These are phyloP conservation scores for Toxotes chatareus DNA, from an alignment of 2,113 vertebrate genomes.

Conservation along the genomic window DNA sequence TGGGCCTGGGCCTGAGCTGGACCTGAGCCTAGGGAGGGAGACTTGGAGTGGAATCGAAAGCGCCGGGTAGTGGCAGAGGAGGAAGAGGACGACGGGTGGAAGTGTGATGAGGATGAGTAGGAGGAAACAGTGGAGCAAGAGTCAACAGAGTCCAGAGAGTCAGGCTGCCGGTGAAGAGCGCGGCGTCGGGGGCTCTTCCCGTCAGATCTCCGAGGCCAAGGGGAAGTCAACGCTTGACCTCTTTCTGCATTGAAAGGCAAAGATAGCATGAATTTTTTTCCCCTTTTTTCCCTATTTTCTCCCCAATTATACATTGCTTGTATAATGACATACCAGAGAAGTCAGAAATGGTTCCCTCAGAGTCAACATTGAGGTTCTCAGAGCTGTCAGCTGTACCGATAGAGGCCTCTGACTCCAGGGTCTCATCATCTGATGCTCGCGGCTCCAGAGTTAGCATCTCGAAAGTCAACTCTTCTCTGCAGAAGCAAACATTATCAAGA, in stretches of 20 bases:
- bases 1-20: conserved; percentile 37
- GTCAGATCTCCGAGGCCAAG: conserved; percentile 83
- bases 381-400: conserved; percentile 97
- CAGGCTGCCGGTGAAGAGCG: conserved; percentile 82
- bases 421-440: conserved; percentile 95
- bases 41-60: conserved; percentile 92
- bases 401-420: conserved; percentile 96
- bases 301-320: background rate
- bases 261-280: background rate
- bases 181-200: conserved; percentile 81
- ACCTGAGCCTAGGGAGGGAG: conserved; percentile 71
- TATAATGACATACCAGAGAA: conserved; percentile 83
- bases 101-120: conserved; percentile 80
- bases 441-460: conserved; percentile 96
- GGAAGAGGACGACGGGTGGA: conserved; percentile 84
- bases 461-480: conserved; percentile 95
- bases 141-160: conserved; percentile 85
- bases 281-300: background rate
- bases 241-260: conserved; percentile 82
- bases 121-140: conserved; percentile 82
- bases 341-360: conserved; percentile 89
- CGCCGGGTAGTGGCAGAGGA: conserved; percentile 83
- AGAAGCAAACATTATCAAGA: conserved; percentile 22
- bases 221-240: conserved; percentile 79
- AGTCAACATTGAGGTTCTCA: conserved; percentile 93